Percentiles rank a stretch among this genome's conserved stretches.
Evolutionary conservation across 2,797 vertebrate genomes (phyloP).

Genomic region (Orestias chungarensis): DNA sequence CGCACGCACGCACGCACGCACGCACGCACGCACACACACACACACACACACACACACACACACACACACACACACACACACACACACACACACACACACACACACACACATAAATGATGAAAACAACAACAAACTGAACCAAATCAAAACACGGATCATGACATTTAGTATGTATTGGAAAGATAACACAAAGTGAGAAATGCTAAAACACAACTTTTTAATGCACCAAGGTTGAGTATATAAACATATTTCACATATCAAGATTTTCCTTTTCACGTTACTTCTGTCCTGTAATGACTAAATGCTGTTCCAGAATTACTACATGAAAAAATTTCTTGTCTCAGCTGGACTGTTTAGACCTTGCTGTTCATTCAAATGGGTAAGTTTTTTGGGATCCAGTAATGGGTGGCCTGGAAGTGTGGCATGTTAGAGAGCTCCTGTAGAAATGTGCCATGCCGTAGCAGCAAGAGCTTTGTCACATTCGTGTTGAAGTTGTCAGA

Average conservation of each 20-base stretch:
- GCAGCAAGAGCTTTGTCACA: slow-evolving; percentile 25
- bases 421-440: slow-evolving; percentile 18
- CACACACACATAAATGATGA: neutral
- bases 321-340: slow-evolving; percentile 53
- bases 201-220: slow-evolving; percentile 10
- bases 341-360: slow-evolving; percentile 44
- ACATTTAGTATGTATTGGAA: no score
- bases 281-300: slow-evolving; percentile 38
- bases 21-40: no score
- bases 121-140: no score
- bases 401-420: slow-evolving; percentile 42
- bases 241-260: slow-evolving; percentile 56
- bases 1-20: no score
- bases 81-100: neutral
- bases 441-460: slow-evolving; percentile 29
- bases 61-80: no score
- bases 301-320: slow-evolving; percentile 44
- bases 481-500: slow-evolving; percentile 17
- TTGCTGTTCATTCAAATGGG: slow-evolving; percentile 38
- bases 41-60: no score
- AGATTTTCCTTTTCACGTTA: slow-evolving; percentile 45
- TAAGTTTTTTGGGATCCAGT: slow-evolving; percentile 40
- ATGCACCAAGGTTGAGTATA: slow-evolving; percentile 16
- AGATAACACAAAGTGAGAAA: no score
- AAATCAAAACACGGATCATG: no score